phyloP scores from a whole-genome alignment of 92 coral and sea anemone species.

The Pocillopora meandrina region DNA sequence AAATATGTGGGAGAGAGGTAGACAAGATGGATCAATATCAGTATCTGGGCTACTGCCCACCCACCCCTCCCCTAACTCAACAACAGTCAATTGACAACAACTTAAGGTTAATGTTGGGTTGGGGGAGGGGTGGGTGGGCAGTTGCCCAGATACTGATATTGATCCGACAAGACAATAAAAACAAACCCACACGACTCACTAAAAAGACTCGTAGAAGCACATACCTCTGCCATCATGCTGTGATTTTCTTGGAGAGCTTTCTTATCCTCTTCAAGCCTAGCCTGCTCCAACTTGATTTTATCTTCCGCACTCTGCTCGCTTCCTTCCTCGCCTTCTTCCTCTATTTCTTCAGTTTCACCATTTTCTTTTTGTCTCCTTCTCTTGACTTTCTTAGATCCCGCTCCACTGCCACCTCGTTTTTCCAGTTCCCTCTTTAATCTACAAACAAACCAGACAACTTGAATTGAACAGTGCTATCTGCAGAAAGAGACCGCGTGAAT shows the following conservation, averaged over 20 bases:
- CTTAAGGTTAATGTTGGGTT: no score
- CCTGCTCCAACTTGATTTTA: slow-evolving; percentile 84
- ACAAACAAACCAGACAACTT: background rate
- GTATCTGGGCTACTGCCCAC: no score
- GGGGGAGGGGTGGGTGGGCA: no score
- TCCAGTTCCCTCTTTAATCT: slow-evolving; percentile 79
- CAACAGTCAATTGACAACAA: no score
- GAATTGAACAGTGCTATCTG: background rate
- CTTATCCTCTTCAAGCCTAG: slow-evolving; percentile 86
- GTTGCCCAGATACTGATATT: no score
- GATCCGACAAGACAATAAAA: background rate
- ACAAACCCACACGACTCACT: background rate
- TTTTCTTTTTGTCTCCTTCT: slow-evolving; percentile 66
- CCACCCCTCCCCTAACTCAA: no score
- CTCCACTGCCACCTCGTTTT: slow-evolving; percentile 65
- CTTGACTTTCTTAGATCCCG: slow-evolving; percentile 57
- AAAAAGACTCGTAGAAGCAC: background rate
- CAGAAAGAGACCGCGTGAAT: no score
- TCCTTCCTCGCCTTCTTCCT: slow-evolving; percentile 77
- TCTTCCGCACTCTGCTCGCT: slow-evolving; percentile 78
- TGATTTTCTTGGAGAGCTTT: slow-evolving; percentile 85
- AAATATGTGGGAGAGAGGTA: background rate
- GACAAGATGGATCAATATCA: background rate
- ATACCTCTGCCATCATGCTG: slow-evolving; percentile 88
- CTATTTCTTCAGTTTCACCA: slow-evolving; percentile 70